phyloP scores from a whole-genome alignment of 2,888 invertebrate genomes.

The Dryomyza anilis region DNA sequence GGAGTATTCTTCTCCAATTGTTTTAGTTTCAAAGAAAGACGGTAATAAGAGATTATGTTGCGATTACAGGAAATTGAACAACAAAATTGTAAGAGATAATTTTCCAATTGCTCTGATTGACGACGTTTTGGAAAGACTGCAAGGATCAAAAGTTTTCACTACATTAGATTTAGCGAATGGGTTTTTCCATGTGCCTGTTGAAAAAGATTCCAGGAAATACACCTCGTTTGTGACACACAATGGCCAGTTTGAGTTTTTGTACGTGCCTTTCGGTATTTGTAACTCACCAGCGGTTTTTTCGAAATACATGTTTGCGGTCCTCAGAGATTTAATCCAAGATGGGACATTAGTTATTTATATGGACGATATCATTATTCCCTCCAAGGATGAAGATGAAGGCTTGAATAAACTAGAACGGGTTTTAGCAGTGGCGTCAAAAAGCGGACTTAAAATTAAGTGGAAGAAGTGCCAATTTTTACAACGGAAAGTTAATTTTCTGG shows the following conservation, averaged over 20 bases:
- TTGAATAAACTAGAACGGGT: constrained; percentile 12
- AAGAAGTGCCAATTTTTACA: constrained; percentile 34
- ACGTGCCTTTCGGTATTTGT: constrained; percentile 18
- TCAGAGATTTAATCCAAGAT: constrained; percentile 15
- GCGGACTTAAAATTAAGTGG: constrained; percentile 28
- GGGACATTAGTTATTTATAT: constrained; percentile 14
- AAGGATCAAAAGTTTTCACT: constrained; percentile 33
- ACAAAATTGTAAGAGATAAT: constrained; percentile 37
- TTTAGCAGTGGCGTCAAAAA: not conserved
- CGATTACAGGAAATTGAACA: constrained; percentile 10
- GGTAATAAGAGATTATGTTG: constrained; percentile 3
- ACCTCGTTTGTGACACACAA: constrained; percentile 2
- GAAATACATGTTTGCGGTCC: constrained; percentile 11
- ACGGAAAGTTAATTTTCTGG: constrained; percentile 30
- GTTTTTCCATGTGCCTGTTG: constrained; percentile 20
- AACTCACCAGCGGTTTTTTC: constrained; percentile 13
- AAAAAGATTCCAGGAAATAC: constrained; percentile 3
- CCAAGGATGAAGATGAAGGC: constrained; percentile 7
- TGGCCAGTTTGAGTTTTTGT: constrained; percentile 18
- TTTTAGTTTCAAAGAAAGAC: constrained; percentile 19
- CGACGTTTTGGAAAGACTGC: constrained; percentile 21
- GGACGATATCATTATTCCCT: constrained; percentile 40
- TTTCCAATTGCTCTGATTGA: constrained; percentile 33
- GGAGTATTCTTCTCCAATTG: not conserved
- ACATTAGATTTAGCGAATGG: constrained; percentile 29